phyloP scores from a whole-genome alignment of 2,113 vertebrate species.

The Irena cyanogastra region DNA sequence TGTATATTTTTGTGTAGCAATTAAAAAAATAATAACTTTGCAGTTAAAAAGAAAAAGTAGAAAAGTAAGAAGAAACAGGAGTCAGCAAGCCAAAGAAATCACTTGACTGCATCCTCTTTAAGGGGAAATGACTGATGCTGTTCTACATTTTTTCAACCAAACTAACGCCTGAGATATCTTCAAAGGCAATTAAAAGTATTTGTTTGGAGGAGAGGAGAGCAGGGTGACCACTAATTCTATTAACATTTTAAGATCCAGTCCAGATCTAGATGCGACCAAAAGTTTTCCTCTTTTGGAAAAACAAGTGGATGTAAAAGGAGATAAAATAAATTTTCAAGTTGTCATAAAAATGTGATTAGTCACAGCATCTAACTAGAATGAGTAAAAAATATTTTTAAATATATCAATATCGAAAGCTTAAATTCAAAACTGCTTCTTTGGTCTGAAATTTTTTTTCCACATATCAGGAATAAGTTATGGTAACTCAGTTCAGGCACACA shows the following conservation, averaged over 20 bases:
- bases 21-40: not conserved
- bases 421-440: not conserved
- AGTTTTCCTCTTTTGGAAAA: not conserved
- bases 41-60: not conserved
- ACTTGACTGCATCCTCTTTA: not conserved
- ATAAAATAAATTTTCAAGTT: not conserved
- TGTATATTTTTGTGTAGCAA: not conserved
- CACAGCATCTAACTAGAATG: not conserved
- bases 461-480: not conserved
- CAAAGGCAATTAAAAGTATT: constrained; percentile 11
- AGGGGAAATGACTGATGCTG: not conserved
- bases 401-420: not conserved
- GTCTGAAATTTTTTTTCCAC: not conserved
- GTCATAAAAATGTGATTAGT: not conserved
- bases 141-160: constrained; percentile 6
- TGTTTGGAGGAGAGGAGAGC: not conserved
- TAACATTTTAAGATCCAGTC: not conserved
- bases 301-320: not conserved
- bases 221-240: not conserved
- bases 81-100: not conserved
- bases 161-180: not conserved
- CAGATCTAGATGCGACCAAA: not conserved
- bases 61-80: not conserved
- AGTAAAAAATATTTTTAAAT: not conserved
- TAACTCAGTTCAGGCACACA: not conserved